A percentile compares a stretch with the other conserved stretches of the same genome.
Evolutionary conservation across 1,140 invertebrate species (phyloP).

Genomic region (Drosophila sucinea): DNA sequence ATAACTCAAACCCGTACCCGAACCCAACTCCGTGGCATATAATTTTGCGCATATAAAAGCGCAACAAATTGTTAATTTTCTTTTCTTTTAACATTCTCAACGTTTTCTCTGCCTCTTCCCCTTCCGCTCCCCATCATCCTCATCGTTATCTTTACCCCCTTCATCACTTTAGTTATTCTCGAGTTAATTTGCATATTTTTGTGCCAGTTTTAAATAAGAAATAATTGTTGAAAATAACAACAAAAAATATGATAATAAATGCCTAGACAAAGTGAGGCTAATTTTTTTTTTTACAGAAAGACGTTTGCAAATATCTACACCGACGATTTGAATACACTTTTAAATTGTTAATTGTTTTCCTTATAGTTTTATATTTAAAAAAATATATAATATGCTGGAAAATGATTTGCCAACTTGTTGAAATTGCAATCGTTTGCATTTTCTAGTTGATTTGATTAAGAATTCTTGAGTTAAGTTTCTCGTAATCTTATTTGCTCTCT

Average conservation of each 20-base stretch:
- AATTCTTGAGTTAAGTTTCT: background rate
- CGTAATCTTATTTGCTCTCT: constrained; percentile 3
- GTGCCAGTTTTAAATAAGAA: constrained; percentile 55
- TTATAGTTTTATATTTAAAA: no score
- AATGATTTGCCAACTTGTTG: background rate
- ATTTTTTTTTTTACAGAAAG: constrained; percentile 46
- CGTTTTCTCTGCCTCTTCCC: background rate
- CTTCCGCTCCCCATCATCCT: background rate
- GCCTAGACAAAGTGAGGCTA: constrained; percentile 51
- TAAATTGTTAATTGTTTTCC: background rate
- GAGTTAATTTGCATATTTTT: constrained; percentile 71
- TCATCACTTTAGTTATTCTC: constrained; percentile 14
- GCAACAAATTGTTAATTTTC: constrained; percentile 80
- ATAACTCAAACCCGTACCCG: constrained; percentile 14
- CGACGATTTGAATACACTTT: background rate
- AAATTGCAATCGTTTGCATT: background rate
- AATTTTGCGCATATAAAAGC: constrained; percentile 66
- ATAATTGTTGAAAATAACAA: constrained; percentile 56
- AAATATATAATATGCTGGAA: background rate
- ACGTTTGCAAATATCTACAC: background rate
- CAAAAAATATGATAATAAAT: constrained; percentile 61
- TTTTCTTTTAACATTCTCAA: constrained; percentile 41
- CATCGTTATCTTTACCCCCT: background rate
- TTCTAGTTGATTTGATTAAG: background rate
- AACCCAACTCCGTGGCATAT: constrained; percentile 46